Evolutionary conservation across 2,797 vertebrate species (phyloP), one percentile per base, ranked within the genome.

Genomic region (Crocodylus rhombifer): DNA sequence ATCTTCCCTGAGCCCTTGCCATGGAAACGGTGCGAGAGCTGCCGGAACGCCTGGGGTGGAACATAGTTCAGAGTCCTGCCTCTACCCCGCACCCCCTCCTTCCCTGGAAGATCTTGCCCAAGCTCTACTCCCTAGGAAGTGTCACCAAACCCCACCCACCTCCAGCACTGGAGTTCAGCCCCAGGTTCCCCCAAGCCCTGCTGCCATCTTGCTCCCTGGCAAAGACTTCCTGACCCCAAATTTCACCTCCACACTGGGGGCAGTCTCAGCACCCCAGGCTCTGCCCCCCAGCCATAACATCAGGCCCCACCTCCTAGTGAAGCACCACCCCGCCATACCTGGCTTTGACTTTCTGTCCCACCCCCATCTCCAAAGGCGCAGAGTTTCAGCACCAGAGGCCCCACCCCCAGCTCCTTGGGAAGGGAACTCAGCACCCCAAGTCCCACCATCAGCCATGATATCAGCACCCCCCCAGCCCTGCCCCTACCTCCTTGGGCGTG

Each of bases 1-100:
- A 99, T 99, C 97, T 99, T 99, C 91, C 99, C 99, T 1, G 99
- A 99, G 7, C 99, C 99, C 88, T 99, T 99, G 2, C 99, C 99
- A 0, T 99, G 98, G 98, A 99, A 99, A 62, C 98, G 98, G 92
- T 99, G 99, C 0, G 99, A 99, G 10, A 99, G 98, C 95, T 99
- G 99, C 57, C 99, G 97, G 97, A 99, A 99, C 1, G 99, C 99
- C 98, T 98, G 88, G 13, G 71, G 42, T 18, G 26, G 5, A 8
- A 42, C 42, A 42, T 42, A 7, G 42, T 7, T 42, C 42, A 42
- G 42, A 42, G 42, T 42, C 42, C 42, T 8, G 7, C 42, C 42
- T 42, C 42, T 42, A 7, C 7, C 6, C 42, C 6, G 2, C 42
- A 42, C 42, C 42, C 42, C 42, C 42, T 42, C 42, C 42, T 42